Base-by-base conservation (phyloP, 2,888 invertebrate species). In the Morpho helenor region DNA sequence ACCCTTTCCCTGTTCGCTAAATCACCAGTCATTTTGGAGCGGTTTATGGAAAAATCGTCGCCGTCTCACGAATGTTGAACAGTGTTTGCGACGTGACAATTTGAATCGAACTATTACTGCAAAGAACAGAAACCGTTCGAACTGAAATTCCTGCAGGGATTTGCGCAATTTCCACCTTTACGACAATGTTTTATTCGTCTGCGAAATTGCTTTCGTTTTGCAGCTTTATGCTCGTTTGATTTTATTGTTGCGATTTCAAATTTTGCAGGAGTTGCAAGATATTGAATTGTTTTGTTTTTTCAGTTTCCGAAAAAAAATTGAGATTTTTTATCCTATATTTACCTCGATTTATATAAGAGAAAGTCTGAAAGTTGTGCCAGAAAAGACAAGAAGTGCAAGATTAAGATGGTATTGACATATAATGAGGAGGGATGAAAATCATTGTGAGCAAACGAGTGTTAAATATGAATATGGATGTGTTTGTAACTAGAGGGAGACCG, bases 1-100 rank as follows among this genome's bases (percentile, higher is more conserved):
- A 79, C 85, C 87, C 82, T 81, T 85, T 80, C 74, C 71, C 69
- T 85, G 85, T 87, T 75, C 69, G 70, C 73, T 68, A 77, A 80
- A 86, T 86, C 79, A 82, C 82, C 72, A 73, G 76, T 76, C 71
- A 81, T 84, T 81, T 74, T 66, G 73, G 69, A 72, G 71, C 72
- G 72, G 72, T 72, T 71, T 72, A 73, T 68, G 67, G 66, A 72
- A 67, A 71, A 74, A 73, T 68, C 74, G 65, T 69, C 75, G 66
- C 69, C 71, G 70, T 74, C 70, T 69, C 66, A 52, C 53, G 43
- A 60, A 70, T 60, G 66, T 57, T 67, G 71, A 73, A 70, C 70
- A 68, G 68, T 67, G 58, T 62, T 56, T 47, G 66, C 67, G 61
- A 66, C 68, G 69, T 69, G 67, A 68, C 67, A 61, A 66, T 66